A percentile compares a stretch with the other conserved stretches of the same genome.
Conservation (phyloP, 1,140 invertebrate genomes). For the Zophobas atratus region DNA sequence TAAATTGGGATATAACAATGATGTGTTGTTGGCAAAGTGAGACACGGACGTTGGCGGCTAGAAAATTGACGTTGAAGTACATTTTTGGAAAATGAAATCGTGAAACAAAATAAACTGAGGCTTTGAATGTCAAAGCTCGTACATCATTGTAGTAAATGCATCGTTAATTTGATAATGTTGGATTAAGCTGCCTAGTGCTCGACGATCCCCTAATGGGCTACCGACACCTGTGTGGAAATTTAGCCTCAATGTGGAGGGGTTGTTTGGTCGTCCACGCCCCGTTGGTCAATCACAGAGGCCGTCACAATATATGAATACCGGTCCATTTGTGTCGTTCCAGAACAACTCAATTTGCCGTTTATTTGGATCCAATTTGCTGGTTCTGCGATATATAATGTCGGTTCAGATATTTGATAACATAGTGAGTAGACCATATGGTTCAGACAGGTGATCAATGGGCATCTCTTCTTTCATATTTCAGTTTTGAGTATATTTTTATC, state of each 20-base stretch:
- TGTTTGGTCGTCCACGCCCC: constrained; percentile 35
- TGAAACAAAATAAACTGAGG: constrained; percentile 12
- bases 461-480: background rate
- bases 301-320: constrained; percentile 45
- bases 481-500: no score
- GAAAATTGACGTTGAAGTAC: background rate
- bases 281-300: constrained; percentile 43
- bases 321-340: constrained; percentile 30
- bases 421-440: constrained; percentile 14
- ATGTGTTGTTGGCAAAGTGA: background rate
- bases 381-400: constrained; percentile 12
- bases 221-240: constrained; percentile 41
- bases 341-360: constrained; percentile 44
- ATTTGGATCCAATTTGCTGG: constrained; percentile 39
- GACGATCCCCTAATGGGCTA: constrained; percentile 30
- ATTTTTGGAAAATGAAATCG: constrained; percentile 3
- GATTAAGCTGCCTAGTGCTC: constrained; percentile 11
- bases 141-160: constrained; percentile 24
- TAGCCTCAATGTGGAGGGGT: constrained; percentile 35
- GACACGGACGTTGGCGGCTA: background rate
- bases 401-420: background rate
- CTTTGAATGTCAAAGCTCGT: background rate
- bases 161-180: constrained; percentile 33
- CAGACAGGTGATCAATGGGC: constrained; percentile 6
- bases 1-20: constrained; percentile 13